Percentiles rank a stretch among this genome's conserved stretches.
These are phyloP conservation scores for Emys orbicularis DNA, from an alignment of 2,797 vertebrate species.

Conservation along the genomic window DNA sequence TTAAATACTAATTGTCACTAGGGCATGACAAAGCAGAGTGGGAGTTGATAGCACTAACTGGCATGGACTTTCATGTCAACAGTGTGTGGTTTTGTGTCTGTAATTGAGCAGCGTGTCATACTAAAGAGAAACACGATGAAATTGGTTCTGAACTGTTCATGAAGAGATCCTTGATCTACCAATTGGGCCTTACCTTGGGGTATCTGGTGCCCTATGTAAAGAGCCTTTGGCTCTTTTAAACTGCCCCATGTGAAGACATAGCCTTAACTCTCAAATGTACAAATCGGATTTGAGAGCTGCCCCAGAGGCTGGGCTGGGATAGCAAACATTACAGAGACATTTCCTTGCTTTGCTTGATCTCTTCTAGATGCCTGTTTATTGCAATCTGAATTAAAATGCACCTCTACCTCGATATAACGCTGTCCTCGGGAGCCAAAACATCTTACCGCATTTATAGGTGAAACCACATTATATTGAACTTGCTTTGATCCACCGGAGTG, in stretches of 20 bases:
- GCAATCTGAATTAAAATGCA: not conserved
- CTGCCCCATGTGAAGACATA: not conserved
- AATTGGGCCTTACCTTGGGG: not conserved
- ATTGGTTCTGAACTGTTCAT: not conserved
- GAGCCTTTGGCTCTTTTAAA: not conserved
- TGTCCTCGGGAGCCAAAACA: too few relatives aligned
- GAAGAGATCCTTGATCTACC: not conserved
- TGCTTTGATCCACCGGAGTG: too few relatives aligned
- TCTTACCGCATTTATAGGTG: too few relatives aligned
- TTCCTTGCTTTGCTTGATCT: not conserved
- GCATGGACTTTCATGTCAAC: not conserved
- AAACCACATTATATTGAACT: too few relatives aligned
- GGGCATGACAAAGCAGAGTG: not conserved
- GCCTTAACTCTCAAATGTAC: not conserved
- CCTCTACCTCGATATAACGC: too few relatives aligned
- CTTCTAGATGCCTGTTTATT: not conserved
- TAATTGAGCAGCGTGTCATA: not conserved
- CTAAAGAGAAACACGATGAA: not conserved
- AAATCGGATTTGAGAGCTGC: not conserved
- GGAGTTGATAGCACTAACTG: not conserved
- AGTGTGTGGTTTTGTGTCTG: not conserved
- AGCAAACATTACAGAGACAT: not conserved
- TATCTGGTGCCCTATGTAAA: not conserved
- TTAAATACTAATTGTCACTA: not conserved
- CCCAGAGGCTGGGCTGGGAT: not conserved